phyloP scores from a whole-genome alignment of 2,888 invertebrate genomes.

The Netelia melanura region DNA sequence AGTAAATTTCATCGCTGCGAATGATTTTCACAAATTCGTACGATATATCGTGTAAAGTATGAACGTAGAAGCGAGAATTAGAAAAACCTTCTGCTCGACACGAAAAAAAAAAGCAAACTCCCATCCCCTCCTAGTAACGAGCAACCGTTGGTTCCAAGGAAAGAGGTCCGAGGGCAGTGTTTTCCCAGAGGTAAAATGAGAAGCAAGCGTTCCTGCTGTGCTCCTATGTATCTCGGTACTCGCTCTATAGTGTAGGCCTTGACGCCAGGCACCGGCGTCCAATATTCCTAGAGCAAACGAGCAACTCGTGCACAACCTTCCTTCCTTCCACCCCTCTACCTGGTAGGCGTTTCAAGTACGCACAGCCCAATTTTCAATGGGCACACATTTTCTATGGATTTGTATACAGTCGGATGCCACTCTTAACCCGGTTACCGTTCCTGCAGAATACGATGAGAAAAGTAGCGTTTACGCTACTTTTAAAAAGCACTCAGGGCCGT shows the following conservation, averaged over 20 bases:
- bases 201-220: constrained; percentile 25
- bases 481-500: not conserved
- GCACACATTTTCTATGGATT: constrained; percentile 30
- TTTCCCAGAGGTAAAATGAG: constrained; percentile 49
- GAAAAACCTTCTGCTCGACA: not conserved
- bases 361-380: constrained; percentile 37
- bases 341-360: constrained; percentile 21
- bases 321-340: not conserved
- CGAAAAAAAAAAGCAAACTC: constrained; percentile 34
- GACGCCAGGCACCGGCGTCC: constrained; percentile 34
- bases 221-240: not conserved
- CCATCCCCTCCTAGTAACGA: constrained; percentile 7
- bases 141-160: constrained; percentile 27
- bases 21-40: constrained; percentile 19
- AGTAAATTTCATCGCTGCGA: too few species aligned
- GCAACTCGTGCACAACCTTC: constrained; percentile 6
- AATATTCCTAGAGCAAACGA: constrained; percentile 30
- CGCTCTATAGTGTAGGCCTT: constrained; percentile 23
- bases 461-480: constrained; percentile 17
- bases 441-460: constrained; percentile 6
- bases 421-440: constrained; percentile 58
- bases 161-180: constrained; percentile 23
- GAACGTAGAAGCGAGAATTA: not conserved
- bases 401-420: constrained; percentile 12
- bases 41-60: not conserved